Percentiles rank a stretch among this genome's conserved stretches.
phyloP scores from a whole-genome alignment of 2,888 invertebrate genomes.

The Cremastobaeus sp. region DNA sequence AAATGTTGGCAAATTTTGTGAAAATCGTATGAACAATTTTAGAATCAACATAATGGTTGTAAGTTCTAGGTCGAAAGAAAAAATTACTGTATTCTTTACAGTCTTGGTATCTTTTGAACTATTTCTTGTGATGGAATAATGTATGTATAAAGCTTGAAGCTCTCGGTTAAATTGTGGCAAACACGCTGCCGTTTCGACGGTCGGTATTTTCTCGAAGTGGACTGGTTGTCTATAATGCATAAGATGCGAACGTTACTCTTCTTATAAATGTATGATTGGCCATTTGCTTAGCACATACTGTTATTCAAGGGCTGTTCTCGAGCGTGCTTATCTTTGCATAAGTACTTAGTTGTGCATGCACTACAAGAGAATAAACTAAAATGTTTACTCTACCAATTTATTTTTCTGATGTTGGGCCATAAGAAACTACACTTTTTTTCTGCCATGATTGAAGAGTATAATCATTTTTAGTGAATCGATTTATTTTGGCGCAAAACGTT shows the following conservation, averaged over 20 bases:
- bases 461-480: too few relatives aligned
- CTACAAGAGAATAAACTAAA: slow-evolving; percentile 28
- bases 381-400: slow-evolving; percentile 1
- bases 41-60: too few relatives aligned
- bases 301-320: slow-evolving; percentile 43
- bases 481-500: too few relatives aligned
- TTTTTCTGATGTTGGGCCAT: slow-evolving; percentile 4
- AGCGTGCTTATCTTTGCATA: slow-evolving; percentile 18
- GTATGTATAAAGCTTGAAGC: slow-evolving; percentile 55
- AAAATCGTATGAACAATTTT: slow-evolving; percentile 46
- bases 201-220: slow-evolving; percentile 57
- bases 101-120: slow-evolving; percentile 37
- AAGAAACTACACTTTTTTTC: too few relatives aligned
- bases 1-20: slow-evolving; percentile 22
- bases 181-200: slow-evolving; percentile 40
- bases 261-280: slow-evolving; percentile 72
- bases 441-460: too few relatives aligned
- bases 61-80: slow-evolving; percentile 19
- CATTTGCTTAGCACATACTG: slow-evolving; percentile 72
- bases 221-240: slow-evolving; percentile 68
- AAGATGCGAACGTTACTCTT: slow-evolving; percentile 69
- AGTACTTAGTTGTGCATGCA: background rate
- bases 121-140: slow-evolving; percentile 52
- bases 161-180: slow-evolving; percentile 49
- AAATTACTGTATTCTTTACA: slow-evolving; percentile 28